A percentile compares a stretch with the other conserved stretches of the same genome.
Evolutionary conservation across 2,888 invertebrate species (phyloP).

Genomic region (Meliscaeva auricollis): DNA sequence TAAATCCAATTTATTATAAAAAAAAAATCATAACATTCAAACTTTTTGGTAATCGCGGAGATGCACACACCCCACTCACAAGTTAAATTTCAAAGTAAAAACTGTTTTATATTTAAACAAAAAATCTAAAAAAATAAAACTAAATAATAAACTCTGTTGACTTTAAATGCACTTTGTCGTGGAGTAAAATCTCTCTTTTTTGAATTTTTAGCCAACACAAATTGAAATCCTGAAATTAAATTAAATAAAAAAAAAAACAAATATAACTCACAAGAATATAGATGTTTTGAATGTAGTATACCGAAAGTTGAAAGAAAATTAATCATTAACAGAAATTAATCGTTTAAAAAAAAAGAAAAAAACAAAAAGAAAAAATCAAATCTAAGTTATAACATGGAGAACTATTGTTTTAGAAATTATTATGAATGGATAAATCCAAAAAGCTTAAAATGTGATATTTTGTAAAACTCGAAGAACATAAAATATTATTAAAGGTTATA

Average conservation of each 20-base stretch:
- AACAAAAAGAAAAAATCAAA: constrained; percentile 35
- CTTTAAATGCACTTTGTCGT: constrained; percentile 55
- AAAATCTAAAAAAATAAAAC: not conserved
- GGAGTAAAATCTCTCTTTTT: constrained; percentile 37
- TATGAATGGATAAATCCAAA: constrained; percentile 79
- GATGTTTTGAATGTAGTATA: constrained; percentile 48
- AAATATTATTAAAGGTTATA: constrained; percentile 76
- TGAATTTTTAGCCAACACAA: constrained; percentile 47
- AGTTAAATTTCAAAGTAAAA: constrained; percentile 74
- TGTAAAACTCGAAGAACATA: constrained; percentile 82
- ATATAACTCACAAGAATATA: constrained; percentile 18
- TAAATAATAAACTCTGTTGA: constrained; percentile 53
- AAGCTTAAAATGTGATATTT: constrained; percentile 84
- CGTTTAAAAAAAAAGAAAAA: constrained; percentile 4
- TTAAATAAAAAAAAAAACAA: constrained; percentile 1
- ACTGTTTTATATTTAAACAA: constrained; percentile 40
- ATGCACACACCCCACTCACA: constrained; percentile 78
- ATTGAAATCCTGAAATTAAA: constrained; percentile 40
- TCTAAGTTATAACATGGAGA: constrained; percentile 54
- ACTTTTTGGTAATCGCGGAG: constrained; percentile 78
- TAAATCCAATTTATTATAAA: constrained; percentile 50
- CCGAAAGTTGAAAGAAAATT: constrained; percentile 21
- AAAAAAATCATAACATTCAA: constrained; percentile 78
- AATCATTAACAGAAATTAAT: constrained; percentile 31
- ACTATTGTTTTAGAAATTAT: constrained; percentile 77